Conservation (phyloP, 2,888 invertebrate genomes). For the Zeuzera pyrina region DNA sequence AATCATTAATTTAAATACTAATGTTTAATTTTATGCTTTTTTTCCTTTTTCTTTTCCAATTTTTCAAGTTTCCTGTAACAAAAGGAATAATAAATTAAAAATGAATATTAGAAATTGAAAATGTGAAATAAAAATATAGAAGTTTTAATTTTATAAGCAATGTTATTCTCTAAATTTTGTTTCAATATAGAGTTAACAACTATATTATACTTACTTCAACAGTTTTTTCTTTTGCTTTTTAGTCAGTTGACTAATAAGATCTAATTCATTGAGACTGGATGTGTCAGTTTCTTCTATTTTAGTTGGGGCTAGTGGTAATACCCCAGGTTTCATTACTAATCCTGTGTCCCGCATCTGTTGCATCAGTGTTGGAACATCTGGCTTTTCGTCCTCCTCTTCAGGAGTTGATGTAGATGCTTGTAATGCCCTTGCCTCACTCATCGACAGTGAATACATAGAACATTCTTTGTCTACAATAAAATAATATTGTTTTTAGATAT, state of each 20-base stretch:
- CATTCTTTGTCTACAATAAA: constrained; percentile 88
- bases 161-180: background rate
- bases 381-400: constrained; percentile 76
- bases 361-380: constrained; percentile 79
- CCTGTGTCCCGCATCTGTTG: constrained; percentile 95
- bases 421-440: constrained; percentile 84
- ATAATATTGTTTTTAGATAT: background rate
- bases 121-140: constrained; percentile 1
- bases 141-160: constrained; percentile 1
- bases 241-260: constrained; percentile 87
- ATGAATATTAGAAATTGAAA: constrained; percentile 1
- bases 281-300: constrained; percentile 76
- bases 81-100: constrained; percentile 9
- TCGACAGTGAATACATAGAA: constrained; percentile 89
- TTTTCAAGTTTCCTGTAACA: constrained; percentile 77
- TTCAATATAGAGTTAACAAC: background rate
- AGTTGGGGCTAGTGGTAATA: constrained; percentile 69
- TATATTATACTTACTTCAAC: constrained; percentile 84
- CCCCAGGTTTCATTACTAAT: constrained; percentile 87
- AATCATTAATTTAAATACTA: constrained; percentile 7
- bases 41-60: constrained; percentile 73
- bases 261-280: constrained; percentile 76
- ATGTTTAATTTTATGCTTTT: constrained; percentile 42
- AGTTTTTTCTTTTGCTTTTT: constrained; percentile 93
- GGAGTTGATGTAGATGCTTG: constrained; percentile 81